Percentiles rank a stretch among this genome's conserved stretches.
Evolutionary conservation across 2,888 invertebrate species (phyloP).

Genomic region (Polia nebulosa): DNA sequence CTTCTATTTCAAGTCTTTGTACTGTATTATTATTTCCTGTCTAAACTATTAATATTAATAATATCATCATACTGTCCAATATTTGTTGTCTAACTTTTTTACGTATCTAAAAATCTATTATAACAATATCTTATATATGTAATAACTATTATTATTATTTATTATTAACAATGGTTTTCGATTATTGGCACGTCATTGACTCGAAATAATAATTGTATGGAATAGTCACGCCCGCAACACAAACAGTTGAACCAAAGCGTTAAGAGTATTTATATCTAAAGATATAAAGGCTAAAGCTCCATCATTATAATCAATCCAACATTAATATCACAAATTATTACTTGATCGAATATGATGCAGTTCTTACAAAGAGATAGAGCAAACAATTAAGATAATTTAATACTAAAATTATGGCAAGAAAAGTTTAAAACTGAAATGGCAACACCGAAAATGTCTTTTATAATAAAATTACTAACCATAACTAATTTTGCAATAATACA

Average conservation of each 20-base stretch:
- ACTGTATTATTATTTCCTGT: slow-evolving; percentile 72
- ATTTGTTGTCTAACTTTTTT: slow-evolving; percentile 73
- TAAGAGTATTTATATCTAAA: slow-evolving; percentile 83
- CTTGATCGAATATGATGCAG: slow-evolving; percentile 38
- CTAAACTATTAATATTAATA: slow-evolving; percentile 74
- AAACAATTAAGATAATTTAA: slow-evolving; percentile 11
- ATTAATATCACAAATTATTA: slow-evolving; percentile 55
- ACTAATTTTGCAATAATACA: slow-evolving; percentile 25
- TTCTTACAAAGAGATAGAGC: slow-evolving; percentile 27
- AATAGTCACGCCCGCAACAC: slow-evolving; percentile 66
- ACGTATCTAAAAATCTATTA: slow-evolving; percentile 76
- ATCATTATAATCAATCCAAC: slow-evolving; percentile 31
- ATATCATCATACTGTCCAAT: slow-evolving; percentile 77
- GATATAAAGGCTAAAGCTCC: slow-evolving; percentile 87
- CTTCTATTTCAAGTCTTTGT: slow-evolving; percentile 61
- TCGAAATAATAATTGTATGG: slow-evolving; percentile 74
- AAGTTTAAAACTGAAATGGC: slow-evolving; percentile 25
- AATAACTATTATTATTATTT: slow-evolving; percentile 83
- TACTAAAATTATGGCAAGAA: slow-evolving; percentile 58
- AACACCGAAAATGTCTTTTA: slow-evolving; percentile 26
- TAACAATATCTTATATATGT: slow-evolving; percentile 85
- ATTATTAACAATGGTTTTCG: slow-evolving; percentile 83
- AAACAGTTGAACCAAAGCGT: slow-evolving; percentile 71
- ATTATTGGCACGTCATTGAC: slow-evolving; percentile 88
- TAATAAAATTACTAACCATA: neutral